phyloP scores from a whole-genome alignment of 2,888 invertebrate species.

The Copidosoma aretas region DNA sequence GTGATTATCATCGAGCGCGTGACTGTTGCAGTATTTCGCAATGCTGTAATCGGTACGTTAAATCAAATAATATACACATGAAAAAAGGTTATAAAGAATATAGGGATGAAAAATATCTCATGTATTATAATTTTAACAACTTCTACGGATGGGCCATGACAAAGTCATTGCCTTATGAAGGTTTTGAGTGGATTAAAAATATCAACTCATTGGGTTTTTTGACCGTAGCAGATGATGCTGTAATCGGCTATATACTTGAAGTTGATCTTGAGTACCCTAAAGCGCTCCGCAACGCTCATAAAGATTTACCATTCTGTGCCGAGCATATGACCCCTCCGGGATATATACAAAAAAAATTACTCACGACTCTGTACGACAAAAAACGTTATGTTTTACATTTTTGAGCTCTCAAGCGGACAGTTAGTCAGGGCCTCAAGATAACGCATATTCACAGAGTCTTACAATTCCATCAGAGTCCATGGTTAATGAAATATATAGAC shows the following conservation, averaged over 20 bases:
- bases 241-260: conserved; percentile 32
- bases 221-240: neutral
- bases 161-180: conserved; percentile 39
- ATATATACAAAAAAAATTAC: conserved; percentile 22
- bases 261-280: conserved; percentile 28
- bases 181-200: conserved; percentile 43
- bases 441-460: conserved; percentile 52
- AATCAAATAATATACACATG: conserved; percentile 44
- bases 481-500: conserved; percentile 57
- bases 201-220: neutral
- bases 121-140: conserved; percentile 46
- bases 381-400: conserved; percentile 50
- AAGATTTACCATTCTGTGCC: conserved; percentile 43
- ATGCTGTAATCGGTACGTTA: conserved; percentile 29
- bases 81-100: conserved; percentile 28
- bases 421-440: conserved; percentile 47
- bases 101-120: conserved; percentile 32
- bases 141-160: conserved; percentile 45
- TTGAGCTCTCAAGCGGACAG: conserved; percentile 46
- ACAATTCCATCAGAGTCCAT: conserved; percentile 56
- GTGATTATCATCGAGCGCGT: conserved; percentile 36
- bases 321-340: conserved; percentile 25
- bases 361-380: conserved; percentile 18
- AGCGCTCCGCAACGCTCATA: conserved; percentile 17
- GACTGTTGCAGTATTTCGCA: conserved; percentile 39